Evolutionary conservation across 1,140 invertebrate genomes (phyloP).

Genomic region (Eurosta solidaginis): DNA sequence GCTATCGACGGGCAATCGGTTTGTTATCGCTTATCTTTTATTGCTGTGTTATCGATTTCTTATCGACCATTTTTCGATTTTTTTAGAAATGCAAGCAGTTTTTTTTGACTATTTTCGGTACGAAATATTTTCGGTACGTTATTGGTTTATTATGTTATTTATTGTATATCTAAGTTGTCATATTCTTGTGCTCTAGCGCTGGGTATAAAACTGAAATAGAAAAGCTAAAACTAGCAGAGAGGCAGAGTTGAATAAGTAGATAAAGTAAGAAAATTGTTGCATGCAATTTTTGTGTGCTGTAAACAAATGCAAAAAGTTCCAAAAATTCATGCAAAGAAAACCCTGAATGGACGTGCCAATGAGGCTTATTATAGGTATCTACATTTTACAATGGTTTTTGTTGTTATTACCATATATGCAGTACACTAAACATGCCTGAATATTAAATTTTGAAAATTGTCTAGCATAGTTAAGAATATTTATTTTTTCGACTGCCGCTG

Average conservation of each 20-base stretch:
- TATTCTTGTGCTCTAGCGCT: too few species aligned
- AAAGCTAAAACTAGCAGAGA: too few species aligned
- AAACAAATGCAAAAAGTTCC: slow-evolving; percentile 3
- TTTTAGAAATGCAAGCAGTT: too few species aligned
- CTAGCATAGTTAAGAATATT: background rate
- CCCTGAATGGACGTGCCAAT: background rate
- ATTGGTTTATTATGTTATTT: too few species aligned
- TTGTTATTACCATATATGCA: background rate
- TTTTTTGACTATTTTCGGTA: too few species aligned
- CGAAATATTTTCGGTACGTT: too few species aligned
- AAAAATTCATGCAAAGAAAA: background rate
- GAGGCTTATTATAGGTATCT: background rate
- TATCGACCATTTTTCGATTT: too few species aligned
- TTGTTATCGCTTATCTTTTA: too few species aligned
- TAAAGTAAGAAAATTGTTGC: slow-evolving; percentile 23
- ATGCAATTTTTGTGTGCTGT: background rate
- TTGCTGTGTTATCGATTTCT: too few species aligned
- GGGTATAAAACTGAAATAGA: too few species aligned
- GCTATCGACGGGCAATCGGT: too few species aligned
- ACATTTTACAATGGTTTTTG: background rate
- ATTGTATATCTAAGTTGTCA: too few species aligned
- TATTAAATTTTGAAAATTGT: slow-evolving; percentile 1
- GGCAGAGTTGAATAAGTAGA: background rate
- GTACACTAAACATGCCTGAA: background rate
- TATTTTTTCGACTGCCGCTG: background rate